Conservation (phyloP, 2,888 invertebrate genomes). For the Atherix ibis region DNA sequence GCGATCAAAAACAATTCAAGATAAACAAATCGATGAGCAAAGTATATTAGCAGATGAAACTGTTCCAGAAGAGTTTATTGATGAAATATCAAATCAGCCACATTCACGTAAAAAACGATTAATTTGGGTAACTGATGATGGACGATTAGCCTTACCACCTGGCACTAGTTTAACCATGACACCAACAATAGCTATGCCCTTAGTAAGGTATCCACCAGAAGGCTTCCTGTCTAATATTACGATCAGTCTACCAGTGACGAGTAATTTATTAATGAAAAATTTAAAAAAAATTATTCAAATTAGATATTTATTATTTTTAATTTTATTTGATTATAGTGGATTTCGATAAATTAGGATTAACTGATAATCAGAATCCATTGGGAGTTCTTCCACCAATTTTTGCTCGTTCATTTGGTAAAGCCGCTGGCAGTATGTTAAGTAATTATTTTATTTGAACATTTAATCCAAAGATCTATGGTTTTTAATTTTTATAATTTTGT, state of each 20-base stretch:
- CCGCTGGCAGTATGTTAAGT: slow-evolving; percentile 47
- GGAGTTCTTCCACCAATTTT: slow-evolving; percentile 63
- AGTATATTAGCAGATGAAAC: slow-evolving; percentile 11
- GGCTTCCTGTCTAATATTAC: slow-evolving; percentile 74
- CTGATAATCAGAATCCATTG: slow-evolving; percentile 78
- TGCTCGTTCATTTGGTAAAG: slow-evolving; percentile 57
- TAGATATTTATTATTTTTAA: slow-evolving; percentile 1
- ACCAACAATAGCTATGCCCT: slow-evolving; percentile 65
- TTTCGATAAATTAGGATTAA: slow-evolving; percentile 68
- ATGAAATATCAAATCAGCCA: slow-evolving; percentile 22
- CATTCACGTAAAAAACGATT: slow-evolving; percentile 69
- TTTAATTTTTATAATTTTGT: slow-evolving; percentile 1
- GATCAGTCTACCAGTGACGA: slow-evolving; percentile 68
- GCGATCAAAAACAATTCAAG: no score
- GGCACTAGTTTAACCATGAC: slow-evolving; percentile 65
- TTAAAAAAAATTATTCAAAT: not conserved
- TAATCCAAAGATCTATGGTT: no score
- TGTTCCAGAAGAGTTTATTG: slow-evolving; percentile 17
- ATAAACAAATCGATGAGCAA: no score
- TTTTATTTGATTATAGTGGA: slow-evolving; percentile 47
- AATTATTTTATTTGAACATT: slow-evolving; percentile 51
- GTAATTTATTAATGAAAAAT: slow-evolving; percentile 38
- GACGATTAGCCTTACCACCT: slow-evolving; percentile 66
- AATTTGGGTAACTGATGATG: slow-evolving; percentile 74
- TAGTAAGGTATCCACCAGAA: slow-evolving; percentile 70